phyloP scores from a whole-genome alignment of 2,797 vertebrate species.

The Sebastes baramenuke region DNA sequence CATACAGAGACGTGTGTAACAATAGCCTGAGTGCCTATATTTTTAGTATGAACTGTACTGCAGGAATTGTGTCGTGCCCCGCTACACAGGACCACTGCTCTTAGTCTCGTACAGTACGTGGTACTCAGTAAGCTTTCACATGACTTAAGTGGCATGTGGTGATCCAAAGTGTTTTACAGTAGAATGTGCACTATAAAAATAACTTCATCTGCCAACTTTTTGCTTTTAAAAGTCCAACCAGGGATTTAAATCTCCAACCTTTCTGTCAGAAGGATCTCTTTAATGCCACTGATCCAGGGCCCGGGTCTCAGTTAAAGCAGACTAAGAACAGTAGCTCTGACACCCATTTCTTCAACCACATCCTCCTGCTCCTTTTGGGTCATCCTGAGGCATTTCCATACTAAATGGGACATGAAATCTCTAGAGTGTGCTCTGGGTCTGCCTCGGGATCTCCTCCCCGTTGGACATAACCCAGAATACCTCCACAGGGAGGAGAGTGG shows the following conservation, averaged over 20 bases:
- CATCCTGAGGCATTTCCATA: background rate
- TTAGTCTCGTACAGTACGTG: background rate
- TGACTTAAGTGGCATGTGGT: background rate
- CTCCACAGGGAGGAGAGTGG: background rate
- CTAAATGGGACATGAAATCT: constrained; percentile 25
- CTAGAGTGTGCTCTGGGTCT: background rate
- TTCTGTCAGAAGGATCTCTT: background rate
- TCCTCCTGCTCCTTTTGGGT: constrained; percentile 1
- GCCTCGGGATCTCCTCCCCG: background rate
- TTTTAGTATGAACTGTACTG: constrained; percentile 17
- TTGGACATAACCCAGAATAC: background rate
- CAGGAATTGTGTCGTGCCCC: background rate
- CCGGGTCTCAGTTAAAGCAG: background rate
- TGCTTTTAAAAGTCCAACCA: background rate
- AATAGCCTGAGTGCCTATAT: constrained; percentile 22
- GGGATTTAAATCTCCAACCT: background rate
- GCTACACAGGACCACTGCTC: background rate
- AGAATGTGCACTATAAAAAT: background rate
- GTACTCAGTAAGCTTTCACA: background rate
- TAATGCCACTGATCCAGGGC: background rate
- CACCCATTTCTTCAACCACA: background rate
- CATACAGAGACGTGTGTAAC: constrained; percentile 2
- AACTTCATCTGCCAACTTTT: background rate
- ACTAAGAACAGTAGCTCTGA: background rate
- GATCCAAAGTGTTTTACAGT: background rate